Evolutionary conservation across 2,113 vertebrate species (phyloP).

Genomic region (Cottus gobio): DNA sequence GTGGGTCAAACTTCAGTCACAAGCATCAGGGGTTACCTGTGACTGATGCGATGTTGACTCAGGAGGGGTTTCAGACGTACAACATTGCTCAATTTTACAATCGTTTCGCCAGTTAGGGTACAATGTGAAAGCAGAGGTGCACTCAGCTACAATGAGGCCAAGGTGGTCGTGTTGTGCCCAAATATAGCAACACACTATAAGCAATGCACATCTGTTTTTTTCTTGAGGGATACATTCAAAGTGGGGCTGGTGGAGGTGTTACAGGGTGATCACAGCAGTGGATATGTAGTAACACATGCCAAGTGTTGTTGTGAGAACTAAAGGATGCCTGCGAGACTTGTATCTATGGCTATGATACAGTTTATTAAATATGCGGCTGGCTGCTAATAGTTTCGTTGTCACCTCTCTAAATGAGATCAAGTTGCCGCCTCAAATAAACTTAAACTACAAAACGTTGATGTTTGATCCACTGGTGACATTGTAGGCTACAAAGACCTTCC

Average conservation of each 20-base stretch:
- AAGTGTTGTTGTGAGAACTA: slow-evolving; percentile 4
- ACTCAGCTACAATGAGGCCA: not conserved
- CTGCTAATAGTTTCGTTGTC: not conserved
- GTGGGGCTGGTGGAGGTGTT: too few relatives aligned
- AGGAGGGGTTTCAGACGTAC: slow-evolving; percentile 1
- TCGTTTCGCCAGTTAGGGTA: not conserved
- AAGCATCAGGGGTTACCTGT: not conserved
- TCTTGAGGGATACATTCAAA: too few relatives aligned
- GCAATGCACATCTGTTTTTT: not conserved
- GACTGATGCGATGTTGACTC: not conserved
- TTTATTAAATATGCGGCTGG: slow-evolving; percentile 10
- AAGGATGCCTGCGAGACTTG: not conserved
- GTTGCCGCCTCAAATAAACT: not conserved
- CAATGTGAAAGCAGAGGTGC: slow-evolving; percentile 1
- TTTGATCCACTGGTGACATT: slow-evolving; percentile 21
- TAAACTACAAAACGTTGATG: not conserved
- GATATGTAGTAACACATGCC: not conserved
- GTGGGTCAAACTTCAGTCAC: not conserved
- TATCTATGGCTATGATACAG: slow-evolving; percentile 2
- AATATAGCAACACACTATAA: not conserved
- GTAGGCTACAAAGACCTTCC: not conserved
- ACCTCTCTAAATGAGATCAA: slow-evolving; percentile 24
- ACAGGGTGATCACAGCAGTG: not conserved
- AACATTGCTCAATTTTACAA: not conserved
- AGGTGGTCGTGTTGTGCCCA: not conserved